A percentile compares a stretch with the other conserved stretches of the same genome.
phyloP scores from a whole-genome alignment of 2,888 invertebrate species.

The Muschampia plurimacula region DNA sequence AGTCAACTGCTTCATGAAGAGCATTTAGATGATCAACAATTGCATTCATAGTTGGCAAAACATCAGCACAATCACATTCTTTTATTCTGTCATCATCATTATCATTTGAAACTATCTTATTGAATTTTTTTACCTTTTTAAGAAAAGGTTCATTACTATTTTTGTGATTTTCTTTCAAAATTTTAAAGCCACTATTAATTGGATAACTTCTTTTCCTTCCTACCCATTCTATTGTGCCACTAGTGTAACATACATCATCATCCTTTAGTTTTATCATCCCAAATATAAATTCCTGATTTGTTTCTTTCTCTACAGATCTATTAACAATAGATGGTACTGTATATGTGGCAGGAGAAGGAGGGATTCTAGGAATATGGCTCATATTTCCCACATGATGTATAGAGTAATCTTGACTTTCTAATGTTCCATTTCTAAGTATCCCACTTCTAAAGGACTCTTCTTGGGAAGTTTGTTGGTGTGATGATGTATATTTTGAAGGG shows the following conservation, averaged over 20 bases:
- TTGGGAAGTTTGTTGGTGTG: constrained; percentile 27
- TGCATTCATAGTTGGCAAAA: constrained; percentile 79
- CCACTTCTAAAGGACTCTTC: constrained; percentile 25
- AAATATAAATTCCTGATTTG: constrained; percentile 61
- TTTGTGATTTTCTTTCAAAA: constrained; percentile 57
- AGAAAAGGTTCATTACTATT: constrained; percentile 53
- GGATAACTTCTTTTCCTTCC: constrained; percentile 76
- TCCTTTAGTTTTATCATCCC: constrained; percentile 77
- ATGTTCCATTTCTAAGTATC: constrained; percentile 8
- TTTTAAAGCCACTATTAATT: constrained; percentile 77
- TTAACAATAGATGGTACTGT: constrained; percentile 63
- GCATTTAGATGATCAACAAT: constrained; percentile 85
- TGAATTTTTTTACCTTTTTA: constrained; percentile 59
- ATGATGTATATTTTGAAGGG: constrained; percentile 32
- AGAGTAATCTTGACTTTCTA: constrained; percentile 38
- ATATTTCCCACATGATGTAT: constrained; percentile 66
- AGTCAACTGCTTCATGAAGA: constrained; percentile 82
- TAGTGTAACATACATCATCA: constrained; percentile 80
- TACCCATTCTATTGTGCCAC: constrained; percentile 80
- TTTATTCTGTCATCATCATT: constrained; percentile 51
- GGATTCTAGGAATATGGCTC: constrained; percentile 72
- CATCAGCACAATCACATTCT: constrained; percentile 76
- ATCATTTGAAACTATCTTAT: constrained; percentile 55
- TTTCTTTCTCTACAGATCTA: constrained; percentile 51
- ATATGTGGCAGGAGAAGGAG: constrained; percentile 69